These are phyloP conservation scores for Engraulis encrasicolus DNA, from an alignment of 2,113 vertebrate species.

Conservation along the genomic window DNA sequence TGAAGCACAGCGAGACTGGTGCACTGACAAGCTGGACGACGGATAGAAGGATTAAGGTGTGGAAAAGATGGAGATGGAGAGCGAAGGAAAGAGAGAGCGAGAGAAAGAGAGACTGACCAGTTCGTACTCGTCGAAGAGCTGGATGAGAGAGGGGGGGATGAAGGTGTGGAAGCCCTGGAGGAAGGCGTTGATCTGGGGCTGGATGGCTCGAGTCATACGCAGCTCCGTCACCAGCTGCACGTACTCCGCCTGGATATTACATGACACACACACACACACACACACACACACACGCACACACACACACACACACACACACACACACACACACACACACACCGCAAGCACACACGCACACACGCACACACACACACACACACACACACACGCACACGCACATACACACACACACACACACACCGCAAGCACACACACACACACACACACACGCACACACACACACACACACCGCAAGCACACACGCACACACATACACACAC, in stretches of 20 bases:
- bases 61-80: not conserved
- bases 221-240: slow-evolving; percentile 98
- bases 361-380: not conserved
- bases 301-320: not conserved
- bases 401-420: not conserved
- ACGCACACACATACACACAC: no score
- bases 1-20: not conserved
- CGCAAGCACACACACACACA: no score
- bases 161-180: slow-evolving; percentile 97
- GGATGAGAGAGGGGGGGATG: slow-evolving; percentile 93
- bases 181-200: slow-evolving; percentile 98
- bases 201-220: slow-evolving; percentile 98
- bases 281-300: not conserved
- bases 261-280: not conserved
- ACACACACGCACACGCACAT: not conserved
- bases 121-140: slow-evolving; percentile 98
- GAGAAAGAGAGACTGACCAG: slow-evolving; percentile 80
- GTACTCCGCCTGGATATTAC: slow-evolving; percentile 86
- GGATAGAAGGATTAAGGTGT: not conserved
- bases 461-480: no score
- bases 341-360: not conserved
- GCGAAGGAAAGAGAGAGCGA: not conserved
- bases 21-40: no score
- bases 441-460: no score
- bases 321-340: not conserved